Percentiles rank a stretch among this genome's conserved stretches.
Conservation (phyloP, 1,140 invertebrate species). For the Caenorhabditis remanei region DNA sequence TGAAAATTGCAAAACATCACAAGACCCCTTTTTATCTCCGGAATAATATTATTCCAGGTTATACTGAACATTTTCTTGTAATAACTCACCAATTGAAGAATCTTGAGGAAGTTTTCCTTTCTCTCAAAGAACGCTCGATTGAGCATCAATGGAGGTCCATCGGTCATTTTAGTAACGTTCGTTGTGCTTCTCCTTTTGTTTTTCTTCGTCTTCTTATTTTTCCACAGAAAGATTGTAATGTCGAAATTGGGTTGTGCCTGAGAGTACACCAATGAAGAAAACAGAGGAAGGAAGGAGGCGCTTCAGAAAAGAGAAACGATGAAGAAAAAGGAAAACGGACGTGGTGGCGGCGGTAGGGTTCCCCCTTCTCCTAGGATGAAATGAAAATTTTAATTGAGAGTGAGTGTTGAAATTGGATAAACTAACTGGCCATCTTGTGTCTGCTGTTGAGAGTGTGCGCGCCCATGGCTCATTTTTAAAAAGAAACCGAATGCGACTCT, state of each 20-base stretch:
- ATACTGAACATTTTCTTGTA: too few relatives aligned
- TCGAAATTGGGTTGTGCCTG: slow-evolving; percentile 50
- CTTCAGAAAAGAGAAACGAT: slow-evolving; percentile 23
- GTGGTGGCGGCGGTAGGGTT: background rate
- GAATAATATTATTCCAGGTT: too few relatives aligned
- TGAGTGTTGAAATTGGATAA: slow-evolving; percentile 56
- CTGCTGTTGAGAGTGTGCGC: slow-evolving; percentile 7
- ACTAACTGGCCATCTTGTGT: slow-evolving; percentile 52
- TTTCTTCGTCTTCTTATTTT: background rate
- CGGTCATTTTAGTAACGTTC: slow-evolving; percentile 45
- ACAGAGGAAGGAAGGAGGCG: background rate
- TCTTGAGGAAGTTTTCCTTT: slow-evolving; percentile 24
- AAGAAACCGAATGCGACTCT: slow-evolving; percentile 38
- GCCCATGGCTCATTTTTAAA: slow-evolving; percentile 30
- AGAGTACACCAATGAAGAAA: slow-evolving; percentile 50
- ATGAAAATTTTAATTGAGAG: slow-evolving; percentile 57
- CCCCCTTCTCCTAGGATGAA: background rate
- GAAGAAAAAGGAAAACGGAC: slow-evolving; percentile 33
- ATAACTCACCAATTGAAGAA: slow-evolving; percentile 25
- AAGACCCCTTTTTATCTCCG: too few relatives aligned
- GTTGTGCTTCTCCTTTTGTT: background rate
- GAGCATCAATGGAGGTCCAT: slow-evolving; percentile 49
- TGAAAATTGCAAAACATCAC: too few relatives aligned
- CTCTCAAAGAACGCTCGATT: slow-evolving; percentile 50
- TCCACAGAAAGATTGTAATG: slow-evolving; percentile 40